A percentile compares a stretch with the other conserved stretches of the same genome.
phyloP scores from a whole-genome alignment of 64 coral and sea anemone species.

The Pachyseris speciosa region DNA sequence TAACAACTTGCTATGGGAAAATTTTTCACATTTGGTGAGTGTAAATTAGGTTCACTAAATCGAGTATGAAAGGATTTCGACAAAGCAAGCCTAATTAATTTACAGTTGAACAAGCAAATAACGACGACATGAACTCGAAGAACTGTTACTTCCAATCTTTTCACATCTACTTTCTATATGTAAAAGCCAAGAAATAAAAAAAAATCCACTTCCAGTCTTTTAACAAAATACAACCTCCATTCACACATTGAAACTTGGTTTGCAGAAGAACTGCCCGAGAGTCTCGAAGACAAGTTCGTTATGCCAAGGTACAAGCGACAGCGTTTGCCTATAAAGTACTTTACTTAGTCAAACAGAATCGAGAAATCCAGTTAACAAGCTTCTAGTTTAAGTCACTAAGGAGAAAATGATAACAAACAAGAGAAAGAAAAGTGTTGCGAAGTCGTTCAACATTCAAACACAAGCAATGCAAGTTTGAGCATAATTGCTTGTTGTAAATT shows the following conservation, averaged over 20 bases:
- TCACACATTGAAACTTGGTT: too few species aligned
- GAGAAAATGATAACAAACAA: background rate
- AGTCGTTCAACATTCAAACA: background rate
- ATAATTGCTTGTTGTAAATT: conserved; percentile 9
- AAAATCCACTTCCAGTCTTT: too few species aligned
- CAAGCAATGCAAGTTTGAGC: background rate
- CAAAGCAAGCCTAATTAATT: background rate
- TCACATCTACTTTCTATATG: too few species aligned
- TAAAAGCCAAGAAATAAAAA: too few species aligned
- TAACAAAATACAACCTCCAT: too few species aligned
- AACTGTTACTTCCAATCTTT: too few species aligned
- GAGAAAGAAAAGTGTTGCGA: background rate
- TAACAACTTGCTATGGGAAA: background rate
- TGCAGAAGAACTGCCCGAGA: too few species aligned
- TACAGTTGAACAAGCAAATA: background rate
- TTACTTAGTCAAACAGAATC: background rate
- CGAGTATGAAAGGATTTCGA: background rate
- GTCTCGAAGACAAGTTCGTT: too few species aligned
- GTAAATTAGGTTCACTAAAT: background rate
- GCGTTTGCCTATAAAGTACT: background rate
- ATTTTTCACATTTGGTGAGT: background rate
- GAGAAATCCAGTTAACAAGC: background rate
- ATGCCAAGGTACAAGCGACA: background rate
- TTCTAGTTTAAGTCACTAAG: background rate
- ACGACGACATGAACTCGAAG: background rate